Conservation (phyloP, 2,888 invertebrate genomes). For the Hypercompe scribonia region DNA sequence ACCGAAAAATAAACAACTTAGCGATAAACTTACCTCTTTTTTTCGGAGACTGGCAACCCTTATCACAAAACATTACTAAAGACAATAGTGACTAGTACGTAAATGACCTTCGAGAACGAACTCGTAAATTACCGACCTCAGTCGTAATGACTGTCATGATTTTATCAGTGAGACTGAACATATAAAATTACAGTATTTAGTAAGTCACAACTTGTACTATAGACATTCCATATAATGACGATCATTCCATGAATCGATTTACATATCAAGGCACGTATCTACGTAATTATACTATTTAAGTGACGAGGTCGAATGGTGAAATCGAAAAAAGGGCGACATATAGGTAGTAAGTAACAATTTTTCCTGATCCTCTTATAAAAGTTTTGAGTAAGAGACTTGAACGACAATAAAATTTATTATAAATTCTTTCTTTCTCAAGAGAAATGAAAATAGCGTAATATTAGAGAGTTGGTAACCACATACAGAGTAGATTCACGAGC, state of each 20-base stretch:
- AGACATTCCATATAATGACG: not conserved
- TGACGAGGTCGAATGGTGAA: not conserved
- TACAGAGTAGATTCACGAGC: no score
- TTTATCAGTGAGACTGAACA: conserved; percentile 2
- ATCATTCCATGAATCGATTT: not conserved
- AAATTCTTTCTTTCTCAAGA: no score
- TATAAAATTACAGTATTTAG: conserved; percentile 6
- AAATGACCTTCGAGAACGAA: not conserved
- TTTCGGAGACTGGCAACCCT: not conserved
- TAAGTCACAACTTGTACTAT: not conserved
- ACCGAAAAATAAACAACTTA: not conserved
- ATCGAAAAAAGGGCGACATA: not conserved
- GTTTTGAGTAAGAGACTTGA: no score
- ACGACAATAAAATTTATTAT: no score
- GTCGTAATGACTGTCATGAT: conserved; percentile 6
- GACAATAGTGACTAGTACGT: no score
- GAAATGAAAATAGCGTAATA: no score
- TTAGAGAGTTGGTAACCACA: no score
- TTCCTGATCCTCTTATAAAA: no score
- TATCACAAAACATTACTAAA: no score
- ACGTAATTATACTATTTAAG: not conserved
- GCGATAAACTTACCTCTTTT: not conserved
- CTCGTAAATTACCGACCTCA: conserved; percentile 4
- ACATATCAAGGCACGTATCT: not conserved
- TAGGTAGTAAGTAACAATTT: no score